Evolutionary conservation across 2,888 invertebrate genomes (phyloP).

Genomic region (Apotomis turbidana): DNA sequence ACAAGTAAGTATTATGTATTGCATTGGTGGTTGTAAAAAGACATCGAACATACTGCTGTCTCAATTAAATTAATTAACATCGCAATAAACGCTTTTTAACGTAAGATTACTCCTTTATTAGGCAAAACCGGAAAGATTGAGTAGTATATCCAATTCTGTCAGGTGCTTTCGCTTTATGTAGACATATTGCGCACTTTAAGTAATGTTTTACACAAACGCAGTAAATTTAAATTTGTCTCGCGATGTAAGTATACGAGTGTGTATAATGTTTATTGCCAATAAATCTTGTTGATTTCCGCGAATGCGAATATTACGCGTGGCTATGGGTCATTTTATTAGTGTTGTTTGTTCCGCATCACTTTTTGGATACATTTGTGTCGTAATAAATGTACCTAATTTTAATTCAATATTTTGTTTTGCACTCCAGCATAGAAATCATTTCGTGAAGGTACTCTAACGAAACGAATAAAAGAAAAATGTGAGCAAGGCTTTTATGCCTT

Average conservation of each 20-base stretch:
- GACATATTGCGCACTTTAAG: not conserved
- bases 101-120: slow-evolving; percentile 11
- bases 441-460: too few relatives aligned
- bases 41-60: not conserved
- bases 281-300: not conserved
- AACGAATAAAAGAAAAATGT: too few relatives aligned
- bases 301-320: not conserved
- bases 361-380: too few relatives aligned
- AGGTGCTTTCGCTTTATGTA: slow-evolving; percentile 25
- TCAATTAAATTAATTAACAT: not conserved
- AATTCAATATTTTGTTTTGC: too few relatives aligned
- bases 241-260: not conserved
- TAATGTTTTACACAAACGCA: not conserved
- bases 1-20: too few relatives aligned
- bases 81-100: not conserved
- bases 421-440: too few relatives aligned
- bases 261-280: not conserved
- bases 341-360: too few relatives aligned
- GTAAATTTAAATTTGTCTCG: not conserved
- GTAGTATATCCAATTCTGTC: slow-evolving; percentile 16
- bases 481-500: too few relatives aligned
- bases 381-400: too few relatives aligned
- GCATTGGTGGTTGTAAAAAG: too few relatives aligned
- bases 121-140: slow-evolving; percentile 10
- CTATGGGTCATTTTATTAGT: not conserved